A percentile compares a stretch with the other conserved stretches of the same genome.
phyloP scores from a whole-genome alignment of 1,140 invertebrate species.

The Bombus balteatus region DNA sequence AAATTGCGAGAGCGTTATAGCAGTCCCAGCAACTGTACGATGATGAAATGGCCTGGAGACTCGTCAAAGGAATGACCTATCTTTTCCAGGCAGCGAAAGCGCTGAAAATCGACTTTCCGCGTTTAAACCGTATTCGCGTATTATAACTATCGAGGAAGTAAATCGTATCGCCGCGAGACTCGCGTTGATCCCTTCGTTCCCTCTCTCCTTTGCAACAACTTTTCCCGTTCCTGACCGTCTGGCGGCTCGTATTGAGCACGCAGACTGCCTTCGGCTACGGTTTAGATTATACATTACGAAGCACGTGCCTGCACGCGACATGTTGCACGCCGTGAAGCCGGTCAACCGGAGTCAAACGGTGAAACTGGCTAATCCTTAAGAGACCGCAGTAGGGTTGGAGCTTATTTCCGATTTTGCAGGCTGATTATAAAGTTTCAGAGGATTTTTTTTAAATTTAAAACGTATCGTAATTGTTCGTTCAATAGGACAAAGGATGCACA shows the following conservation, averaged over 20 bases:
- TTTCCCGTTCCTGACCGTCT: slow-evolving; percentile 2
- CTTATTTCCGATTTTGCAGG: too few relatives aligned
- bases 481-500: too few relatives aligned
- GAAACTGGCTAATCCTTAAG: slow-evolving; percentile 2
- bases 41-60: too few relatives aligned
- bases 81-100: slow-evolving; percentile 29
- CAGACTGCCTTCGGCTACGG: slow-evolving; percentile 52
- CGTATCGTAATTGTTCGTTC: too few relatives aligned
- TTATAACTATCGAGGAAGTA: slow-evolving; percentile 38
- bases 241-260: slow-evolving; percentile 48
- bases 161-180: slow-evolving; percentile 34
- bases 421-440: too few relatives aligned
- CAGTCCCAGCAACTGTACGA: too few relatives aligned
- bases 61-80: background rate
- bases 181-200: background rate
- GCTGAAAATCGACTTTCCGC: slow-evolving; percentile 56
- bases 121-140: slow-evolving; percentile 23
- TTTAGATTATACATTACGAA: slow-evolving; percentile 66
- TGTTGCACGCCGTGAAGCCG: slow-evolving; percentile 63
- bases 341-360: slow-evolving; percentile 23
- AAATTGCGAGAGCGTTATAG: too few relatives aligned
- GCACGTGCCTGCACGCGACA: slow-evolving; percentile 71
- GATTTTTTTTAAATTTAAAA: fast-evolving
- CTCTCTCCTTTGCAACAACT: slow-evolving; percentile 3
- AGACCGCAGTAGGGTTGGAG: too few relatives aligned